phyloP scores from a whole-genome alignment of 2,113 vertebrate genomes.

The Hippocampus guttulatus region DNA sequence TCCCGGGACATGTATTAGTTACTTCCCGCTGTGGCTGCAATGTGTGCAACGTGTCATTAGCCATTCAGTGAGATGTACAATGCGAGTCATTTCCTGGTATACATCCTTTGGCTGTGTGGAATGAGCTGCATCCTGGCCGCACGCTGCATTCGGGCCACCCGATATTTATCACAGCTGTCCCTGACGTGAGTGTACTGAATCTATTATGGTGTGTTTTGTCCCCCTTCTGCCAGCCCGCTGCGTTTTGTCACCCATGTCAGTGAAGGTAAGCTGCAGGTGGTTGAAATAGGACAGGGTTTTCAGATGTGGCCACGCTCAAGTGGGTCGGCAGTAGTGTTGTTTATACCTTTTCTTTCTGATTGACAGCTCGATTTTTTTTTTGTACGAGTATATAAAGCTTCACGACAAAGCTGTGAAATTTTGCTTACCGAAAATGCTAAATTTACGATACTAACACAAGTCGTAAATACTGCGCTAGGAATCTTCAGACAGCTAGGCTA shows the following conservation, averaged over 20 bases:
- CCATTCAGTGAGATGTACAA: conserved; percentile 26
- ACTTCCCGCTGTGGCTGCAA: not conserved
- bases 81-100: conserved; percentile 26
- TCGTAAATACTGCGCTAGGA: too few species aligned
- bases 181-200: conserved; percentile 15
- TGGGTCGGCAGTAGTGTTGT: conserved; percentile 4
- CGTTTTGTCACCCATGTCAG: conserved; percentile 33
- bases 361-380: conserved; percentile 12
- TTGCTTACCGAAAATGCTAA: too few species aligned
- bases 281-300: conserved; percentile 30
- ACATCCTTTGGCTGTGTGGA: conserved; percentile 22
- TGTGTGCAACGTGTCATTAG: conserved; percentile 16
- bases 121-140: conserved; percentile 22
- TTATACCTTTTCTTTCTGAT: conserved; percentile 22
- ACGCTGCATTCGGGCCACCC: conserved; percentile 9
- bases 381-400: too few species aligned
- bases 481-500: too few species aligned
- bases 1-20: conserved; percentile 10
- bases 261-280: conserved; percentile 15
- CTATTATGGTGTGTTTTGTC: conserved; percentile 30
- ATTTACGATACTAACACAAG: too few species aligned
- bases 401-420: too few species aligned
- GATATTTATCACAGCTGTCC: conserved; percentile 31
- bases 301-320: conserved; percentile 21
- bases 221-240: conserved; percentile 17